A percentile compares a stretch with the other conserved stretches of the same genome.
Evolutionary conservation across 2,797 vertebrate species (phyloP).

Genomic region (Discoglossus pictus): DNA sequence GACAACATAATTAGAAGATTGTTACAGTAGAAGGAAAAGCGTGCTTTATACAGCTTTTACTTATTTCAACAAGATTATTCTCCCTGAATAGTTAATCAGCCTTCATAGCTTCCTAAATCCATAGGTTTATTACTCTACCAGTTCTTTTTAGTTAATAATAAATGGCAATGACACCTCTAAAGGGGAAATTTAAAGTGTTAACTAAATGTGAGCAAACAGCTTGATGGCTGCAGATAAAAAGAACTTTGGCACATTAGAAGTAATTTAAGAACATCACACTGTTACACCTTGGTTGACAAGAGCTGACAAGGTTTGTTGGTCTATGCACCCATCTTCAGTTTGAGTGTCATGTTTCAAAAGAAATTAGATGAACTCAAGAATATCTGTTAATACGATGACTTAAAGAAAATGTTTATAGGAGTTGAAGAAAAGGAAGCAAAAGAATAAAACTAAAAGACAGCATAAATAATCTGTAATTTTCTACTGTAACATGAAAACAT

Average conservation of each 20-base stretch:
- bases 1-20: constrained; percentile 83
- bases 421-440: constrained; percentile 55
- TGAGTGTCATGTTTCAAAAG: constrained; percentile 72
- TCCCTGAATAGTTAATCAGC: constrained; percentile 78
- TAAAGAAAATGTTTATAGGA: constrained; percentile 57
- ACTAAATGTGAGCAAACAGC: constrained; percentile 76
- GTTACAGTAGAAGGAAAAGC: constrained; percentile 71
- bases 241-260: constrained; percentile 70
- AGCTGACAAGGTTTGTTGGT: constrained; percentile 76
- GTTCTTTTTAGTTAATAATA: constrained; percentile 65
- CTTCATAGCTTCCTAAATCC: constrained; percentile 70
- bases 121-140: constrained; percentile 61
- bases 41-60: constrained; percentile 70
- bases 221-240: constrained; percentile 65
- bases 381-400: constrained; percentile 56
- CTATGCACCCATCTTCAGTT: constrained; percentile 71
- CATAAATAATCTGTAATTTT: too few species aligned
- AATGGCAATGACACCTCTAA: constrained; percentile 73
- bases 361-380: constrained; percentile 56
- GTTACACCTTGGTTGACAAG: constrained; percentile 76
- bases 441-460: constrained; percentile 56
- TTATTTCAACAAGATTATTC: constrained; percentile 75
- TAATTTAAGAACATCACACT: constrained; percentile 73
- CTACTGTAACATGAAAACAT: too few species aligned
- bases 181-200: constrained; percentile 75